A percentile compares a stretch with the other conserved stretches of the same genome.
Evolutionary conservation across 2,113 vertebrate species (phyloP).

Genomic region (human): GRCh38 chr7:50470001-50470500

Average conservation of each 20-base stretch:
- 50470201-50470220: accelerated
- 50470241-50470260: background rate
- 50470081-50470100: slow-evolving; percentile 91
- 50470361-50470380: accelerated
- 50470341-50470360: background rate
- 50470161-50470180: slow-evolving; percentile 95
- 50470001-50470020: background rate
- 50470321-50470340: accelerated
- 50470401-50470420: background rate
- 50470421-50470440: too few species aligned
- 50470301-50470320: background rate
- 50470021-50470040: background rate
- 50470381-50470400: too few species aligned
- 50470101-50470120: slow-evolving; percentile 95
- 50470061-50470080: slow-evolving; percentile 88
- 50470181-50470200: background rate
- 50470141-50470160: slow-evolving; percentile 95
- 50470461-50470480: background rate
- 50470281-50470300: too few species aligned
- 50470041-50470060: slow-evolving; percentile 19
- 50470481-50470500: background rate
- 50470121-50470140: slow-evolving; percentile 98
- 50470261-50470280: background rate
- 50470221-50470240: background rate
- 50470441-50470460: accelerated